These are phyloP conservation scores for Solenodon paradoxus DNA, from an alignment of 2,113 vertebrate species.

Conservation along the genomic window DNA sequence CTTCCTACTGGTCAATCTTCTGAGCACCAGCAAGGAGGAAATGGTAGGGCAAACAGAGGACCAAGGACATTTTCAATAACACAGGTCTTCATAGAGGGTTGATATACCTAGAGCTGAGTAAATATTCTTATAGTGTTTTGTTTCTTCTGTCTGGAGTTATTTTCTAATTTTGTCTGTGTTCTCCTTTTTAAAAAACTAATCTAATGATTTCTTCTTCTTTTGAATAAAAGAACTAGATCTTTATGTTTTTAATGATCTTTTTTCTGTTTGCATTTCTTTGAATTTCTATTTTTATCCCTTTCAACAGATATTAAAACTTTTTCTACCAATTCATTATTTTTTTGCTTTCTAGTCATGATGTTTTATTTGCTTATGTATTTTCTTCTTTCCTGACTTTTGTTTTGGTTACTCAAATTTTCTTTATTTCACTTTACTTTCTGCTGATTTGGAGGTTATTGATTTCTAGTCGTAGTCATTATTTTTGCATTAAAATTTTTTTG, in stretches of 20 bases:
- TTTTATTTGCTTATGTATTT: not conserved
- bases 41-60: not conserved
- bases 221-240: not conserved
- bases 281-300: not conserved
- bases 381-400: not conserved
- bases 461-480: not conserved
- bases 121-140: not conserved
- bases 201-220: not conserved
- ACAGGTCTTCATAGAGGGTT: not conserved
- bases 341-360: not conserved
- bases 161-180: not conserved
- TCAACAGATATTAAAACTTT: not conserved
- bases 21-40: not conserved
- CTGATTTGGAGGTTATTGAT: not conserved
- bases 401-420: not conserved
- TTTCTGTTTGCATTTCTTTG: not conserved
- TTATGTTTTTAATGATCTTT: not conserved
- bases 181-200: not conserved
- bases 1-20: not conserved
- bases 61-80: not conserved
- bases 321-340: not conserved
- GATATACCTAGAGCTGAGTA: not conserved
- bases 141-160: not conserved
- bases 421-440: not conserved
- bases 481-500: not conserved